Base-by-base conservation (phyloP, 2,113 vertebrate genomes). In the Holacanthus passer region DNA sequence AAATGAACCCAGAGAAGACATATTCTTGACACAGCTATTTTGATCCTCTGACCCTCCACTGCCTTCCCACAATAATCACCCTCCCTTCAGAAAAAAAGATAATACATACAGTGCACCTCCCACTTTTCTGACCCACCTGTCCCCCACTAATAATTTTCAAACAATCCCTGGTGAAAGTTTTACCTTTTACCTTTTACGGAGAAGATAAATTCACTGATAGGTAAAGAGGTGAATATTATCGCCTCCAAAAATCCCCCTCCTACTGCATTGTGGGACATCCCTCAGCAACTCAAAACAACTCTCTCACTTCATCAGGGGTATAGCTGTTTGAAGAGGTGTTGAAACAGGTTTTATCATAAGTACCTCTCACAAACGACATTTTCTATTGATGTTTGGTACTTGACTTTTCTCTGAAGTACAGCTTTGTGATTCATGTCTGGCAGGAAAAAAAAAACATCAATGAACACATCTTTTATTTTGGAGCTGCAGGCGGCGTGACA, bases 371-470 rank as follows among this genome's bases (percentile, higher is more conserved):
- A 67, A 67, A 84, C 3, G 32, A 68, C 74, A 73, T 75, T 79
- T 82, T 50, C 79, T 66, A 56, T 79, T 71, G 58, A 81, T 64
- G 55, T 81, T 77, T 31, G 35, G 56, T 73, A 53, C 81, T 72
- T 81, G 68, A 84, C 52, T 87, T 82, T 71, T 55, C 73, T 82
- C 68, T 72, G 59, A 79, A 81, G 72, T 64, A 17, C 62, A 69
- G 58, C 58, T 77, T 84, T 77, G 79, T 82, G 82, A 84, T 83
- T 80, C 75, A 64, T 79, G 60, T 69, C 65, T 70, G n/a, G 29
- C 16, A 75, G n/a, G n/a, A 55, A 63, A 39, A 31, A 41, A 69
- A 81, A 69, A 29, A 63, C 75, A 88, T 69, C 74, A 86, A 45
- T 69, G 31, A 83, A 73, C 41, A 47, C 24, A 69, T 77, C 37